Base-by-base conservation (phyloP, 2,113 vertebrate species). In the Tichodroma muraria region DNA sequence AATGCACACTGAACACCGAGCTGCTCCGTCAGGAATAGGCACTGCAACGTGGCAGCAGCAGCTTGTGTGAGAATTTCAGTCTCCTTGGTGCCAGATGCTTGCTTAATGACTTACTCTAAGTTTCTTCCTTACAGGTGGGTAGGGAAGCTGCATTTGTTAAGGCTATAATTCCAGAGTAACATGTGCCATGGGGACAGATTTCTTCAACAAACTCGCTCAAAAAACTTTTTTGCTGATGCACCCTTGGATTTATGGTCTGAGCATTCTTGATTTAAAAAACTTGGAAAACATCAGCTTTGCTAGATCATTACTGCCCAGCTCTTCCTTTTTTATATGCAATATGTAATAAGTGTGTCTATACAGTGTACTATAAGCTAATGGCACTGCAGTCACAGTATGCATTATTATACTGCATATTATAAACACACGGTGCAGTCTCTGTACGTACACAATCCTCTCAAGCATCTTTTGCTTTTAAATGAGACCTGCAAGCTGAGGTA, bases 1-100 rank as follows among this genome's bases (percentile, higher is more conserved):
- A 54, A 63, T 1, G 10, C 49, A 7, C 25, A 24, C 14, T 9
- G 54, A 44, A 25, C 59, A 45, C 15, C 0, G 0, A 8, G 18
- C 33, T 90, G 71, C 59, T 77, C 71, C 1, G 1, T 22, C 35
- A 63, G 31, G 25, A 57, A 23, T 0, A 54, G 30, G 8, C 76
- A 37, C 54, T 23, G 54, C 47, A 50, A 66, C 10, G 59, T 66
- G 90, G 40, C 68, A 63, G 56, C 19, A 47, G 80, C 71, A 93
- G 88, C 80, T 47, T 89, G 88, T 0, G 0, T 70, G 88, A 88
- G 71, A 73, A 63, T 78, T 93, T 66, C 11, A 40, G 53, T 53
- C 82, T 90, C 88, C 21, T 38, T 22, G 59, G 75, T 80, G 54
- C 79, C 92, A 91, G 68, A 61, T 85, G 71, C 85, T 82, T 59